Conservation (phyloP, 23 tunicate genomes). For the Phallusia fumigata region DNA sequence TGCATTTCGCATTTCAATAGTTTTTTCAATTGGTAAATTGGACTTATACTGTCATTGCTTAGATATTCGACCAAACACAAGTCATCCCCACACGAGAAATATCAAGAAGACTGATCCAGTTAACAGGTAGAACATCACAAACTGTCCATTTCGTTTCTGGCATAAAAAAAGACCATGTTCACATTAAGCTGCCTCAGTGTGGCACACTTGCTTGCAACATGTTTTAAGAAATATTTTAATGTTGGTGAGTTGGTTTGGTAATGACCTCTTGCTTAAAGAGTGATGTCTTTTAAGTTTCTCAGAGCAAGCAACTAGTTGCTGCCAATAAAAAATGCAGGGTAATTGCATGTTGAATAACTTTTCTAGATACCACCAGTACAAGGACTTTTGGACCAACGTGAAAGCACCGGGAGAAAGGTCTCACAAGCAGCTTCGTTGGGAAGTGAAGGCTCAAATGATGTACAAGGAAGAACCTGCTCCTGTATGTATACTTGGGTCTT, state of each 20-base stretch:
- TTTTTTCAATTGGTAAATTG: no score
- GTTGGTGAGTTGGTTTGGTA: no score
- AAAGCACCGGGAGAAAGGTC: conserved; percentile 79
- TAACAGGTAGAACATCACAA: conserved; percentile 30
- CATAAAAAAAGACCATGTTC: background rate
- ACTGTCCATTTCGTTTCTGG: background rate
- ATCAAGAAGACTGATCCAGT: conserved; percentile 68
- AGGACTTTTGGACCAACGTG: conserved; percentile 60
- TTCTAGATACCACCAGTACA: conserved; percentile 66
- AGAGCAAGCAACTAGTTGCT: no score
- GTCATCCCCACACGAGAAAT: conserved; percentile 78
- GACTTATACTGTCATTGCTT: no score
- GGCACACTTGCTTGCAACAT: no score
- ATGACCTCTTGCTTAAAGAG: no score
- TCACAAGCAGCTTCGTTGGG: conserved; percentile 77
- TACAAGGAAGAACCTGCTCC: conserved; percentile 87
- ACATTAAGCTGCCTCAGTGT: no score
- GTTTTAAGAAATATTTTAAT: no score
- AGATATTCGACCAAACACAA: conserved; percentile 78
- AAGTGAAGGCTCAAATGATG: conserved; percentile 95
- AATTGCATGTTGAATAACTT: background rate
- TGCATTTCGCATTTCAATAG: no score
- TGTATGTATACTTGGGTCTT: conserved; percentile 25
- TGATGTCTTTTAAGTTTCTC: no score
- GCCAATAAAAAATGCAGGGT: no score